Evolutionary conservation across 2,113 vertebrate genomes (phyloP), one percentile per base, ranked within the genome.

Genomic region (Bolborhynchus lineola): DNA sequence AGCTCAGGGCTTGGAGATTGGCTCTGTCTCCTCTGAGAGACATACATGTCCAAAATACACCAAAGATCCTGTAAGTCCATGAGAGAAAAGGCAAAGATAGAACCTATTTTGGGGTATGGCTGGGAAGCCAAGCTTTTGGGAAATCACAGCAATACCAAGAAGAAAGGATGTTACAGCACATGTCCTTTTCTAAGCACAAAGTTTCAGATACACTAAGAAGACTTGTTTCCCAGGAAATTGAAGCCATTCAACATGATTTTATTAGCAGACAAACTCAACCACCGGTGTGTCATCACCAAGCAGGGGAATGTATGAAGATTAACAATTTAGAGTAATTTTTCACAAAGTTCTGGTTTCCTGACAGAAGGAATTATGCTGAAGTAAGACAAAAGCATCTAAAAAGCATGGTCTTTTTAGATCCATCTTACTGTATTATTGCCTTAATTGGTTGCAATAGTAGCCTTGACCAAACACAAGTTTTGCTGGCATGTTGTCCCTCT

Each of bases 241-340:
- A 89, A 94, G 83, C 80, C 95, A 90, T 72, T 68, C 4, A 1
- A 69, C 83, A 92, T 94, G 79, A 79, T 72, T 93, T 94, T 94
- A 88, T 88, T 79, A 95, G 92, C 92, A 93, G 88, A 80, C 3
- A 19, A 89, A 81, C 76, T 83, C 80, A 71, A 33, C 80, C 78
- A 91, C 2, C 2, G 82, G 57, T 24, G 53, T 92, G 88, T 94
- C 96, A 93, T 62, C 92, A 92, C 86, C 65, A 42, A 44, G 91
- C 46, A 69, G 83, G 72, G 74, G 62, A 82, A 82, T 26, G 65
- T 29, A 91, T 19, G 77, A 86, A 83, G 62, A 95, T 93, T 75
- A 96, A 95, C 88, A 92, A 91, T 92, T 83, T 70, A 69, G 62
- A 86, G 49, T 65, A 93, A 88, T 83, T 95, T 90, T 68, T 90